Conservation (phyloP, 2,888 invertebrate genomes). For the Caenorhabditis sp. region DNA sequence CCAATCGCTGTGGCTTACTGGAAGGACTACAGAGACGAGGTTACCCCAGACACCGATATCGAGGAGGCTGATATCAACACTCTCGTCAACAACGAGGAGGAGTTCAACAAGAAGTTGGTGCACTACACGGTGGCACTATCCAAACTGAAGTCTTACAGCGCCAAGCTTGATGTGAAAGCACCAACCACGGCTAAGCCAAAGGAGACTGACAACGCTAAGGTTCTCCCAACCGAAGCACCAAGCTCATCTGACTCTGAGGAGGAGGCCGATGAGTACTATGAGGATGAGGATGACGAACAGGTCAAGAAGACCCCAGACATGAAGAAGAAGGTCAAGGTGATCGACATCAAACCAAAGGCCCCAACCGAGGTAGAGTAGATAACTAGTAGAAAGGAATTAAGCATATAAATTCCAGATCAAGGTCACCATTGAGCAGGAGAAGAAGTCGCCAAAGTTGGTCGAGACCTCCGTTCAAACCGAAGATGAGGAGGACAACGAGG, state of each 20-base stretch:
- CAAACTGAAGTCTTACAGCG: conserved; percentile 10
- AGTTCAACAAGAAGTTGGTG: conserved; percentile 74
- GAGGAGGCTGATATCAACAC: conserved; percentile 65
- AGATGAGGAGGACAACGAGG: conserved; percentile 72
- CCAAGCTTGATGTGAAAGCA: conserved; percentile 69
- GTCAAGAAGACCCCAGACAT: conserved; percentile 66
- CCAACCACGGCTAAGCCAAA: conserved; percentile 65
- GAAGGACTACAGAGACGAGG: conserved; percentile 81
- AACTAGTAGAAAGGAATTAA: neutral
- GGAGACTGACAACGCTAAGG: conserved; percentile 50
- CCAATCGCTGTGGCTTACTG: conserved; percentile 82
- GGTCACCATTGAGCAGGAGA: conserved; percentile 47
- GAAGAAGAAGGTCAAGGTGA: conserved; percentile 68
- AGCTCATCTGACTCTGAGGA: conserved; percentile 71
- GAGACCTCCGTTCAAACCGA: conserved; percentile 71
- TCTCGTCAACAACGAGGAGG: conserved; percentile 71
- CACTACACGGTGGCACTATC: neutral
- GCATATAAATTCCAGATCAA: conserved; percentile 38
- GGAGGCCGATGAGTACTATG: conserved; percentile 77
- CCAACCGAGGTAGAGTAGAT: conserved; percentile 28
- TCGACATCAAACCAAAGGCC: conserved; percentile 67
- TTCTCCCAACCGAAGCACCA: conserved; percentile 64
- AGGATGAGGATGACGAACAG: conserved; percentile 78
- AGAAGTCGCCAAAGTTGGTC: conserved; percentile 62
- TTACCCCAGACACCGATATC: conserved; percentile 81